Evolutionary conservation across 1,140 invertebrate genomes (phyloP).

Genomic region (Papilio machaon): DNA sequence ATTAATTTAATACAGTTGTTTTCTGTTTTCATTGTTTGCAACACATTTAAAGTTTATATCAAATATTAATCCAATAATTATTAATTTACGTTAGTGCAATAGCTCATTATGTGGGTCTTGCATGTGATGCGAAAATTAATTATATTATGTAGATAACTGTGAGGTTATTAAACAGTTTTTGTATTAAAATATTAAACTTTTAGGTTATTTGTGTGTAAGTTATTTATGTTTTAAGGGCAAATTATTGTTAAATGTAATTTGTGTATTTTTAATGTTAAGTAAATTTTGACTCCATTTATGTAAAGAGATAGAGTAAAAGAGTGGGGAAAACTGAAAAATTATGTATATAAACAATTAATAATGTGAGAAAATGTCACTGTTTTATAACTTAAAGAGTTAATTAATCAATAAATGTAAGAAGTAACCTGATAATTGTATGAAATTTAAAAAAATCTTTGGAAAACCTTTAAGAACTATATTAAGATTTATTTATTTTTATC

Average conservation of each 20-base stretch:
- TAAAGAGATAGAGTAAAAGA: too few relatives aligned
- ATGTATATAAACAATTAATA: too few relatives aligned
- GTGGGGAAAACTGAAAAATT: too few relatives aligned
- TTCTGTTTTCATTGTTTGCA: conserved; percentile 8
- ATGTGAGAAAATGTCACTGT: too few relatives aligned
- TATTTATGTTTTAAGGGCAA: not conserved
- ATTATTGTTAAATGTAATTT: too few relatives aligned
- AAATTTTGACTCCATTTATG: too few relatives aligned
- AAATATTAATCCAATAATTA: conserved; percentile 34
- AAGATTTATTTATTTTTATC: not conserved
- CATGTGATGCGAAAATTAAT: conserved; percentile 30
- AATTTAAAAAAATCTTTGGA: too few relatives aligned
- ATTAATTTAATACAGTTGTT: not conserved
- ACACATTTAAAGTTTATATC: not conserved
- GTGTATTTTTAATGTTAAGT: too few relatives aligned
- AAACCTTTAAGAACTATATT: not conserved
- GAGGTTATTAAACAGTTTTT: conserved; percentile 1
- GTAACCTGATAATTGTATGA: too few relatives aligned
- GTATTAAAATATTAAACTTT: not conserved
- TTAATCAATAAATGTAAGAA: too few relatives aligned
- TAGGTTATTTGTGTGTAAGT: not conserved
- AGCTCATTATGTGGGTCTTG: conserved; percentile 28
- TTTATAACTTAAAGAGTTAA: too few relatives aligned
- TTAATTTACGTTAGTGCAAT: conserved; percentile 30
- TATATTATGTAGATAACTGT: conserved; percentile 10